phyloP scores from a whole-genome alignment of 2,797 vertebrate species.

The Emys orbicularis region DNA sequence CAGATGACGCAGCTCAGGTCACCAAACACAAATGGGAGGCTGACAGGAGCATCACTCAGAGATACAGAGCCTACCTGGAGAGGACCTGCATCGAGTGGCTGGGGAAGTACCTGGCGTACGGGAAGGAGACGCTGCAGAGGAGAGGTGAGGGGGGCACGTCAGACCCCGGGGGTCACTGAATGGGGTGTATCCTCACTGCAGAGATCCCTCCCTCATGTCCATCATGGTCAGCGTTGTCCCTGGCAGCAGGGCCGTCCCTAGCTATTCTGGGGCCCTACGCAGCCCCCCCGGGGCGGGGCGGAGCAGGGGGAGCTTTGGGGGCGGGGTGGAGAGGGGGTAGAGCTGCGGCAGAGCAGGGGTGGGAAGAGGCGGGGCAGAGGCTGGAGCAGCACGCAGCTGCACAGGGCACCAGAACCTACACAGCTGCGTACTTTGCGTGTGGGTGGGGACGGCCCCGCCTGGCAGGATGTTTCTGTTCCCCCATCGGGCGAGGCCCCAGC shows the following conservation, averaged over 20 bases:
- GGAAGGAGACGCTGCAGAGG: background rate
- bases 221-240: no score
- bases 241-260: no score
- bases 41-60: rapidly evolving
- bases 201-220: no score
- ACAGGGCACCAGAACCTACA: no score
- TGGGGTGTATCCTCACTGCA: no score
- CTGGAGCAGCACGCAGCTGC: no score
- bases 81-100: background rate
- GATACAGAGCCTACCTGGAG: background rate
- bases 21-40: conserved; percentile 9
- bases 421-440: no score
- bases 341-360: background rate
- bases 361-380: background rate
- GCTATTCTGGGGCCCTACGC: no score
- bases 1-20: background rate
- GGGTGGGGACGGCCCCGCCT: no score
- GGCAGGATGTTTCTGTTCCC: no score
- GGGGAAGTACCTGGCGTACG: background rate
- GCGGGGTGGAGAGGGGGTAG: background rate
- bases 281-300: background rate
- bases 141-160: background rate
- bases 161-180: no score
- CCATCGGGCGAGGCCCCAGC: no score
- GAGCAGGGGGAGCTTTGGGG: background rate